A percentile compares a stretch with the other conserved stretches of the same genome.
Conservation (phyloP, 2,797 vertebrate species). For the Microchirus variegatus region DNA sequence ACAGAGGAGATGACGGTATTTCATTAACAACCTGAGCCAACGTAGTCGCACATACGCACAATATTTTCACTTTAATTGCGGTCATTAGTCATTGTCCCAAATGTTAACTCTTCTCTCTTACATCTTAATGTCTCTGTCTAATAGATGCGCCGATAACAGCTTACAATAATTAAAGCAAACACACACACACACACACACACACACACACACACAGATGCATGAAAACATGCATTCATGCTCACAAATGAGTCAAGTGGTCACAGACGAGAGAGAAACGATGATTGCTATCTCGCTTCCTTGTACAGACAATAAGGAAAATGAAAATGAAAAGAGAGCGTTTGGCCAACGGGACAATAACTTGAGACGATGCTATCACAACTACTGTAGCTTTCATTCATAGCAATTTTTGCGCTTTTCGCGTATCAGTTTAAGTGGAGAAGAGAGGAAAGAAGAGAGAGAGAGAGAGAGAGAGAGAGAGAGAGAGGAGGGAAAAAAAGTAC, state of each 20-base stretch:
- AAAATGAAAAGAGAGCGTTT: conserved; percentile 44
- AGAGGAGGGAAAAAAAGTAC: too few species aligned
- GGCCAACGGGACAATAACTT: conserved; percentile 50
- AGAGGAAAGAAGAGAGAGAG: not conserved
- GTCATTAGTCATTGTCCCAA: conserved; percentile 53
- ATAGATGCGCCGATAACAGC: conserved; percentile 40
- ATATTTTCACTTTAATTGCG: conserved; percentile 34
- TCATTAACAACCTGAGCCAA: not conserved
- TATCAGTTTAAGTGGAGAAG: conserved; percentile 40
- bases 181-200: conserved; percentile 21
- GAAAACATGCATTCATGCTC: conserved; percentile 9
- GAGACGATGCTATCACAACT: conserved; percentile 50
- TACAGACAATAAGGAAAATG: conserved; percentile 42
- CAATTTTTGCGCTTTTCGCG: conserved; percentile 39
- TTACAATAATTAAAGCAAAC: conserved; percentile 6
- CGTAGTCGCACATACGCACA: not conserved
- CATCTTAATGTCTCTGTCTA: conserved; percentile 41
- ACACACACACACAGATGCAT: conserved; percentile 15
- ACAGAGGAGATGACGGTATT: conserved; percentile 9
- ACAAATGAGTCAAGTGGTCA: conserved; percentile 47
- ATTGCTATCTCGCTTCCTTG: conserved; percentile 26
- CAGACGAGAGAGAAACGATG: conserved; percentile 23
- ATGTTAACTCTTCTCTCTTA: conserved; percentile 40
- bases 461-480: too few species aligned
- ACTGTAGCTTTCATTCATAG: conserved; percentile 39